A percentile compares a stretch with the other conserved stretches of the same genome.
These are phyloP conservation scores for Cremastobaeus sp. DNA, from an alignment of 2,888 invertebrate species.

Conservation along the genomic window DNA sequence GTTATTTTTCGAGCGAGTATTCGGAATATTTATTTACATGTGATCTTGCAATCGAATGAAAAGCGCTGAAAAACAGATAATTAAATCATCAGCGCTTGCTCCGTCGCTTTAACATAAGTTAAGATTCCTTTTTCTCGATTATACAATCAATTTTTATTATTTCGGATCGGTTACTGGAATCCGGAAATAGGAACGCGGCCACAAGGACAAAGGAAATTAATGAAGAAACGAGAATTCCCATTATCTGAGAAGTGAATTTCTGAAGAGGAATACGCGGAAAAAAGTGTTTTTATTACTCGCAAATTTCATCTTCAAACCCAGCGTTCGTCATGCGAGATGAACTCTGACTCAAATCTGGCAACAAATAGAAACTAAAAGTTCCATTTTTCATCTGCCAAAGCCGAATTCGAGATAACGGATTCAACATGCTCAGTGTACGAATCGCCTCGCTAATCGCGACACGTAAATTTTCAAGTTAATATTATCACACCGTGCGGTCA, in stretches of 20 bases:
- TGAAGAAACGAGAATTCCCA: constrained; percentile 35
- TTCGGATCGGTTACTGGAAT: constrained; percentile 40
- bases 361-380: too few species aligned
- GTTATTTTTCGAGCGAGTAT: too few species aligned
- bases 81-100: background rate
- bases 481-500: constrained; percentile 32
- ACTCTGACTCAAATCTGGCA: background rate
- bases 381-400: too few species aligned
- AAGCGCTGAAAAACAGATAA: background rate
- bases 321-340: constrained; percentile 5
- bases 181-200: constrained; percentile 42
- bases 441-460: constrained; percentile 14
- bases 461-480: constrained; percentile 16
- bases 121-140: constrained; percentile 32
- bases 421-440: too few species aligned
- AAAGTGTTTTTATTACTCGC: constrained; percentile 15
- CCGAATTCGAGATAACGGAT: too few species aligned
- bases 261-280: constrained; percentile 8
- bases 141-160: constrained; percentile 46
- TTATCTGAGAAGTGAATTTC: constrained; percentile 18
- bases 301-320: constrained; percentile 1
- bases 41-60: background rate
- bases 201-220: constrained; percentile 45
- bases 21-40: too few species aligned
- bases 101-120: constrained; percentile 1